Evolutionary conservation across 2,113 vertebrate species (phyloP).

Genomic region (Microtus montanus): DNA sequence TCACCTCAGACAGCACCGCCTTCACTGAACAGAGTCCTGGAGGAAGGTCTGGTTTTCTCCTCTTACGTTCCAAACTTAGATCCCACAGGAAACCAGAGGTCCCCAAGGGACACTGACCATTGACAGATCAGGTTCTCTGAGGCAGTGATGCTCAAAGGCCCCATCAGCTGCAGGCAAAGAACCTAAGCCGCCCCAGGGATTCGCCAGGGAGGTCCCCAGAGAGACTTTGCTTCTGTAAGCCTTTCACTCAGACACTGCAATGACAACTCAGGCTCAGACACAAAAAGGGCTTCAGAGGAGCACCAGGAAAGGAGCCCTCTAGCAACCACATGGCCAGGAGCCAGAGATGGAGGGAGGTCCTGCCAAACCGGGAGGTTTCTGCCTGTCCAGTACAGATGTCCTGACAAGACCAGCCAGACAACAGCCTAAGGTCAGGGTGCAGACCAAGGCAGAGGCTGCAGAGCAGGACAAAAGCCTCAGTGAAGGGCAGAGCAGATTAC

Average conservation of each 20-base stretch:
- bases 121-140: too few species aligned
- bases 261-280: neutral
- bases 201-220: neutral
- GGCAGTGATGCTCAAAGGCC: too few species aligned
- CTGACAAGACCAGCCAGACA: neutral
- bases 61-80: neutral
- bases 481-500: neutral
- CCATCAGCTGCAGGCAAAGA: neutral
- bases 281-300: neutral
- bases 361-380: neutral
- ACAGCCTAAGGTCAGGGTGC: neutral
- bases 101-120: neutral
- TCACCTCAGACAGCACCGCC: neutral
- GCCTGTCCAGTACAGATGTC: neutral
- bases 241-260: neutral
- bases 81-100: neutral
- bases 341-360: neutral
- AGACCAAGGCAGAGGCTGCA: accelerated
- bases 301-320: neutral
- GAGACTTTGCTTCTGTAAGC: neutral
- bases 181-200: accelerated
- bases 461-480: neutral
- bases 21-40: too few species aligned
- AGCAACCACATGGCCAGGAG: neutral
- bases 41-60: too few species aligned